Conservation (phyloP, 2,797 vertebrate species). For the Telmatherina bonti region DNA sequence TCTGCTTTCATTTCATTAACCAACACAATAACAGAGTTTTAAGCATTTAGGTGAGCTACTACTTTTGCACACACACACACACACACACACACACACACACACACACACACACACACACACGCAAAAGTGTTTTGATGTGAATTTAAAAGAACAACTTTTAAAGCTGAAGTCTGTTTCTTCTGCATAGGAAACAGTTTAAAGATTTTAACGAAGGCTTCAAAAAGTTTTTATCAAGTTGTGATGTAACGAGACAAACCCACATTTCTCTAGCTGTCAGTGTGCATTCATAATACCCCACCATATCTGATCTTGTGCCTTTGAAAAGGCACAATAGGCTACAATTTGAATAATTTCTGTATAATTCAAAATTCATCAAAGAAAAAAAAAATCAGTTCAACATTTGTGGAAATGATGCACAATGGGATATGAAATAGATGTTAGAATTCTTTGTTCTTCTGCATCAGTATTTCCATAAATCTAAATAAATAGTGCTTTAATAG, state of each 20-base stretch:
- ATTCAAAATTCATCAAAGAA: constrained; percentile 40
- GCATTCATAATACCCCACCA: neutral
- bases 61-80: neutral
- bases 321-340: constrained; percentile 31
- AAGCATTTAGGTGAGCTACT: neutral
- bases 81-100: neutral
- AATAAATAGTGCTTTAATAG: constrained; percentile 39
- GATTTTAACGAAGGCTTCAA: constrained; percentile 15
- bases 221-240: constrained; percentile 7
- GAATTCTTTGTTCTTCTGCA: constrained; percentile 24
- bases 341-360: constrained; percentile 31
- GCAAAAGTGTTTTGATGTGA: neutral
- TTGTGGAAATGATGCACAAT: constrained; percentile 18
- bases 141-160: neutral
- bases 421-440: constrained; percentile 15
- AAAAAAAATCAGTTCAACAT: constrained; percentile 4
- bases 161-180: neutral
- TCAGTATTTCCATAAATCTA: constrained; percentile 35
- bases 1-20: neutral
- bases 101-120: neutral
- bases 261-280: constrained; percentile 24
- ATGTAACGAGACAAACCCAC: constrained; percentile 34
- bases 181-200: neutral
- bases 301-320: constrained; percentile 38
- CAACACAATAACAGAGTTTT: neutral